phyloP scores from a whole-genome alignment of 92 coral and sea anemone species.

The Zoanthus sociatus region DNA sequence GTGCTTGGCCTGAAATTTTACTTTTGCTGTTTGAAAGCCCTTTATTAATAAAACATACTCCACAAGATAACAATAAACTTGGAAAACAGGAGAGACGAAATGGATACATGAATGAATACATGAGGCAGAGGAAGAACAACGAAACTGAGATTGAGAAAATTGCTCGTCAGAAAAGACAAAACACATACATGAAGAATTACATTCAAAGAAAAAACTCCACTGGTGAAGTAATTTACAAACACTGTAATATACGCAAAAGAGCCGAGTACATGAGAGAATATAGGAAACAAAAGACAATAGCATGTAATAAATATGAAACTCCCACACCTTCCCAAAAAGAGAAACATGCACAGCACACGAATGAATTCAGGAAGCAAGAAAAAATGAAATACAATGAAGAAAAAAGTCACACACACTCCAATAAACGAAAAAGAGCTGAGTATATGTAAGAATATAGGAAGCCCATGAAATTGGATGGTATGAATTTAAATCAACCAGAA shows the following conservation, averaged over 20 bases:
- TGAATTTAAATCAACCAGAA: no score
- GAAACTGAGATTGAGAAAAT: slow-evolving; percentile 25
- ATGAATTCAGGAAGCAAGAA: no score
- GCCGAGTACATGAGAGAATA: neutral
- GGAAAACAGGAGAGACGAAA: neutral
- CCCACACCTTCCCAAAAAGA: no score
- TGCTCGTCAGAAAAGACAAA: slow-evolving; percentile 29
- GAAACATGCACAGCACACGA: no score
- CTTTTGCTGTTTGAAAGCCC: neutral
- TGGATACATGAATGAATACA: neutral
- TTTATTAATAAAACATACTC: neutral
- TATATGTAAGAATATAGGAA: no score
- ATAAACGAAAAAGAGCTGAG: no score
- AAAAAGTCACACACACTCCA: no score
- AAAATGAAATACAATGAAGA: no score
- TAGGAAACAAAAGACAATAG: neutral
- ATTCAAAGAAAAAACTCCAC: neutral
- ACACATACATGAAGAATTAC: slow-evolving; percentile 20
- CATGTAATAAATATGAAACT: no score
- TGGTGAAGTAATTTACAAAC: neutral
- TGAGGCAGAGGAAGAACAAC: slow-evolving; percentile 12
- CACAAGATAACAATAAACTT: neutral
- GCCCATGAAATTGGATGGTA: no score
- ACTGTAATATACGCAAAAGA: neutral
- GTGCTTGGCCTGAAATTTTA: neutral